phyloP scores from a whole-genome alignment of 1,140 invertebrate species.

The Wasmannia auropunctata region DNA sequence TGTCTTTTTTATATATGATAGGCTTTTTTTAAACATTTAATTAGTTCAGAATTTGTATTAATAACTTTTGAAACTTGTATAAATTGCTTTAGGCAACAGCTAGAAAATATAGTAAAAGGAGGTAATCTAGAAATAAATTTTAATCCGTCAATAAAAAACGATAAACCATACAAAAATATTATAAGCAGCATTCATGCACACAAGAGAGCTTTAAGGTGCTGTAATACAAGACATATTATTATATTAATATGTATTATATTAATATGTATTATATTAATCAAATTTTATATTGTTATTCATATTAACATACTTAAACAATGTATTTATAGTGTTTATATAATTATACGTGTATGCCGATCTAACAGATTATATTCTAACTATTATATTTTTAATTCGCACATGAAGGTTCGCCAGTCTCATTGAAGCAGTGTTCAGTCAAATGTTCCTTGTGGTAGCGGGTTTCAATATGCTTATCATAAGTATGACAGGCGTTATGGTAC shows the following conservation, averaged over 20 bases:
- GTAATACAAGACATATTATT: background rate
- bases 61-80: background rate
- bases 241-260: background rate
- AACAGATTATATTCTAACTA: background rate
- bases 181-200: slow-evolving; percentile 29
- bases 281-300: no score
- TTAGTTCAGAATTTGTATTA: background rate
- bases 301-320: background rate
- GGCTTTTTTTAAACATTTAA: background rate
- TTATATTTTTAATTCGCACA: background rate
- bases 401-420: slow-evolving; percentile 44
- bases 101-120: slow-evolving; percentile 16
- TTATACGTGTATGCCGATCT: background rate
- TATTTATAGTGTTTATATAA: background rate
- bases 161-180: slow-evolving; percentile 46
- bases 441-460: slow-evolving; percentile 20
- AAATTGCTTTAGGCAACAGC: slow-evolving; percentile 14
- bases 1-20: no score
- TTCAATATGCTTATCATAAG: slow-evolving; percentile 38
- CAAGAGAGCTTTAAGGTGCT: slow-evolving; percentile 35
- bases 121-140: slow-evolving; percentile 20
- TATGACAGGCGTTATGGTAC: slow-evolving; percentile 48
- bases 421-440: slow-evolving; percentile 21
- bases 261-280: background rate
- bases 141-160: background rate